phyloP scores from a whole-genome alignment of 2,888 invertebrate species.

The Lepidochrysops patricia region DNA sequence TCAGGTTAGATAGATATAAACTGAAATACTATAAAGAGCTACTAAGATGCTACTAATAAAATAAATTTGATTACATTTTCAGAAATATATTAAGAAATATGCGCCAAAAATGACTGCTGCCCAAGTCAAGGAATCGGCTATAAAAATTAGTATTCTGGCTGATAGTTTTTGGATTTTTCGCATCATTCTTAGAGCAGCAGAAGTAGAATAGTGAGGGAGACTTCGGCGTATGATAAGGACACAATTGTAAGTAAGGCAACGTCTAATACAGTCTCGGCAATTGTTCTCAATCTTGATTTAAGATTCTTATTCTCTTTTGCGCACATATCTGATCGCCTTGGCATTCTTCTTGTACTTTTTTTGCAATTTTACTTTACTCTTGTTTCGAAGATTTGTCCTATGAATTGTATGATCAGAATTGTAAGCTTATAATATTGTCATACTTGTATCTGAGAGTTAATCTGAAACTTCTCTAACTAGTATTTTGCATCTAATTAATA shows the following conservation, averaged over 20 bases:
- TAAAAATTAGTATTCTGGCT: slow-evolving; percentile 23
- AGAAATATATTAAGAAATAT: slow-evolving; percentile 35
- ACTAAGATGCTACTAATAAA: not conserved
- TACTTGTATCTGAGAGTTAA: no score
- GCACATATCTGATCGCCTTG: not conserved
- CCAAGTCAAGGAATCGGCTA: slow-evolving; percentile 33
- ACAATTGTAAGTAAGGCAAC: slow-evolving; percentile 43
- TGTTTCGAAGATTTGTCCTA: no score
- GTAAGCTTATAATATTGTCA: no score
- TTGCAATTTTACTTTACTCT: no score
- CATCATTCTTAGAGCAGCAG: slow-evolving; percentile 41
- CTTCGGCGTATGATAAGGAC: slow-evolving; percentile 48
- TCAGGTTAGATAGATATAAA: no score
- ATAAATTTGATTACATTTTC: slow-evolving; percentile 9
- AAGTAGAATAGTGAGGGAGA: slow-evolving; percentile 41
- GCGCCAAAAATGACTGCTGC: slow-evolving; percentile 37
- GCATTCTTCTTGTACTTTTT: not conserved
- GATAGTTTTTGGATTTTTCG: slow-evolving; percentile 32
- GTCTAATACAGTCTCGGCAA: slow-evolving; percentile 42
- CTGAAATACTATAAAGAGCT: no score
- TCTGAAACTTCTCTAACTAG: no score
- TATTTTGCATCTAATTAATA: no score
- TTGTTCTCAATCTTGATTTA: slow-evolving; percentile 30
- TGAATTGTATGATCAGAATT: no score
- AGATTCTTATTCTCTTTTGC: not conserved